Evolutionary conservation across 2,797 vertebrate species (phyloP).

Genomic region (Cephalopachus bancanus): DNA sequence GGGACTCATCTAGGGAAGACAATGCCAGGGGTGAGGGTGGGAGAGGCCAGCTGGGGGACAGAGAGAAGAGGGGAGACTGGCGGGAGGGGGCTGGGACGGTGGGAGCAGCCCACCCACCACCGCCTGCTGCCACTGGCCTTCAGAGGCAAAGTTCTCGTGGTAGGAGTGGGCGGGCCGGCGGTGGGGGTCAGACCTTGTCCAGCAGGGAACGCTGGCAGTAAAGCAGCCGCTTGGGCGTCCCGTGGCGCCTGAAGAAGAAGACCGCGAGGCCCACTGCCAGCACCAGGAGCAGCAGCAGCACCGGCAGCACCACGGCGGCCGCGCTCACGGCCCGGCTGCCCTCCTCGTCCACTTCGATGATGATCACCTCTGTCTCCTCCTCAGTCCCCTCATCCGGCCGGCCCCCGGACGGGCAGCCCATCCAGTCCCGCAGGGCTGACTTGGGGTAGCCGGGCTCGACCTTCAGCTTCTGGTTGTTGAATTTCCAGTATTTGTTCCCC

Average conservation of each 20-base stretch:
- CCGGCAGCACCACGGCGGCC: conserved; percentile 91
- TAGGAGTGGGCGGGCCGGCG: conserved; percentile 71
- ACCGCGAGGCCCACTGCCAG: conserved; percentile 91
- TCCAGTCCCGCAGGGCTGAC: conserved; percentile 94
- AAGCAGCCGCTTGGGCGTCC: conserved; percentile 94
- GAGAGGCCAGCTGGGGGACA: conserved; percentile 35
- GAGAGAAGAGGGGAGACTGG: conserved; percentile 1
- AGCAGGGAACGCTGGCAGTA: conserved; percentile 92
- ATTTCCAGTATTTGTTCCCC: conserved; percentile 96
- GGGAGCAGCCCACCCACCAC: conserved; percentile 78
- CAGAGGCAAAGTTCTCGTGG: conserved; percentile 76
- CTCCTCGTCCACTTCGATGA: conserved; percentile 93
- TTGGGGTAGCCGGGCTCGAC: conserved; percentile 95
- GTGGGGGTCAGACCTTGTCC: conserved; percentile 88
- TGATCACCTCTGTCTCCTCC: conserved; percentile 91
- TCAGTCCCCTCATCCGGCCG: conserved; percentile 86
- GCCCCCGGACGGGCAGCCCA: conserved; percentile 92
- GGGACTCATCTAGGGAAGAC: conserved; percentile 60
- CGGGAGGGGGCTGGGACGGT: conserved; percentile 36
- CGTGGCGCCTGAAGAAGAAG: conserved; percentile 94
- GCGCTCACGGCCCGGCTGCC: conserved; percentile 85
- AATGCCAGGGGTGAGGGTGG: conserved; percentile 28
- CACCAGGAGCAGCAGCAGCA: conserved; percentile 93
- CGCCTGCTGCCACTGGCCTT: conserved; percentile 76
- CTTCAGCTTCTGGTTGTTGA: conserved; percentile 96